A percentile compares a stretch with the other conserved stretches of the same genome.
phyloP scores from a whole-genome alignment of 1,140 invertebrate genomes.

The Manduca sexta region DNA sequence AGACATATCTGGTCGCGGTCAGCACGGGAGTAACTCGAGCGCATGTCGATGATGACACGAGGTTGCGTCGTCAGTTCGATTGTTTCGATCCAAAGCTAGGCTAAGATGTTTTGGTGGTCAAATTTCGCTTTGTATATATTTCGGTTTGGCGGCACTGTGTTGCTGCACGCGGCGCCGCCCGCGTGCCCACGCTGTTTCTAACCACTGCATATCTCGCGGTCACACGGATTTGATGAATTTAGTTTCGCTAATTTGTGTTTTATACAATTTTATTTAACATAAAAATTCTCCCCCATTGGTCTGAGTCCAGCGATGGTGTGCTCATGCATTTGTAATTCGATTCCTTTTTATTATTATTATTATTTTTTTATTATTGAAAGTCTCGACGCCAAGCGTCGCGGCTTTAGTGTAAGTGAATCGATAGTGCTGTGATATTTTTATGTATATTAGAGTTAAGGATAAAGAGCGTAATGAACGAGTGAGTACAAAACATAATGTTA shows the following conservation, averaged over 20 bases:
- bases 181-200: too few relatives aligned
- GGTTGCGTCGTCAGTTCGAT: too few relatives aligned
- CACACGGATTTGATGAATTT: too few relatives aligned
- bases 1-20: background rate
- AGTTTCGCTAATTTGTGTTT: too few relatives aligned
- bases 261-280: too few relatives aligned
- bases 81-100: constrained; percentile 24
- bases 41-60: background rate
- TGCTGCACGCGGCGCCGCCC: constrained; percentile 13
- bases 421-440: constrained; percentile 72
- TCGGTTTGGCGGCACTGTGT: constrained; percentile 25
- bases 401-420: constrained; percentile 68
- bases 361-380: constrained; percentile 41
- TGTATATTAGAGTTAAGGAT: constrained; percentile 67
- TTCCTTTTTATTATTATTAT: constrained; percentile 57
- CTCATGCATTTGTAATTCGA: constrained; percentile 60
- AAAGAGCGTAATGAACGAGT: constrained; percentile 51
- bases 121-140: constrained; percentile 32
- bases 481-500: constrained; percentile 59
- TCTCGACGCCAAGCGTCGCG: constrained; percentile 54
- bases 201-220: too few relatives aligned
- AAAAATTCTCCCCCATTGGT: background rate
- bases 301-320: constrained; percentile 23
- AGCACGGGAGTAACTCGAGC: background rate
- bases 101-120: constrained; percentile 18